Conservation (phyloP, 23 tunicate species). For the Styela plicata region DNA sequence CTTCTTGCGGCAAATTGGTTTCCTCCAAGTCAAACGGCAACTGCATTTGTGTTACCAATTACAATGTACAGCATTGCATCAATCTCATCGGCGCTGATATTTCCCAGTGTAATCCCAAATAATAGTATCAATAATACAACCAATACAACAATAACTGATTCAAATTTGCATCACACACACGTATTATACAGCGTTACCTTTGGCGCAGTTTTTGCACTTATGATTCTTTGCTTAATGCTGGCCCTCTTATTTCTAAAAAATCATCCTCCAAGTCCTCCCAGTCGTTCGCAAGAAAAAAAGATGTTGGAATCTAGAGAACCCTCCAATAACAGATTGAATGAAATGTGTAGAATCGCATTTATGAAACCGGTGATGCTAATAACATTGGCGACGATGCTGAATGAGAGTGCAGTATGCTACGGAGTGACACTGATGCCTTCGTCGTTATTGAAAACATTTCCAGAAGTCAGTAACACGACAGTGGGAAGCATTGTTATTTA, state of each 20-base stretch:
- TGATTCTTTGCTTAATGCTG: neutral
- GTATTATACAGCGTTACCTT: neutral
- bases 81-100: neutral
- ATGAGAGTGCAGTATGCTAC: neutral
- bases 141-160: neutral
- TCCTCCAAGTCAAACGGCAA: slow-evolving; percentile 10
- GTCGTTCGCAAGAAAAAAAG: neutral
- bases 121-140: neutral
- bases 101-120: neutral
- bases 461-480: neutral
- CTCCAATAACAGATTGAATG: neutral
- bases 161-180: neutral
- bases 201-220: neutral
- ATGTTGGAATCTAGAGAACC: neutral
- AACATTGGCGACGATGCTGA: neutral
- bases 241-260: neutral
- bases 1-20: slow-evolving; percentile 7
- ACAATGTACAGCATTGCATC: neutral
- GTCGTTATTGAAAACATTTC: neutral
- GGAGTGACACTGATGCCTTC: neutral
- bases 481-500: neutral
- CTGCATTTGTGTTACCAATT: slow-evolving; percentile 1
- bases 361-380: neutral
- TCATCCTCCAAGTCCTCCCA: slow-evolving; percentile 9
- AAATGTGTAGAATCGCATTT: neutral